Evolutionary conservation across 2,888 invertebrate species (phyloP).

Genomic region (Ceraclea dissimilis): DNA sequence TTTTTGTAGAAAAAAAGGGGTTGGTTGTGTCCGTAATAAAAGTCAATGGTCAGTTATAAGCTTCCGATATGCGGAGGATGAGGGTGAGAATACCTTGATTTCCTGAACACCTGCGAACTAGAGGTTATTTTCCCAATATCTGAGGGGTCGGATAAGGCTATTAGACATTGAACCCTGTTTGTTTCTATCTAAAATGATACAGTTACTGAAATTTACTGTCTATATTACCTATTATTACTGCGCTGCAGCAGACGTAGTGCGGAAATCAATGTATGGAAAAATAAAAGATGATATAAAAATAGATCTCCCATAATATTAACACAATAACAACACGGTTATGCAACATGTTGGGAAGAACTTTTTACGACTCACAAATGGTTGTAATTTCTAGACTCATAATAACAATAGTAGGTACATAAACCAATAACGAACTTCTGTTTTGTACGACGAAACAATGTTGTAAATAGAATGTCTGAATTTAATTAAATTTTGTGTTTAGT

Average conservation of each 20-base stretch:
- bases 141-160: constrained; percentile 2
- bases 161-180: constrained; percentile 5
- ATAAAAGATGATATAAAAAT: neutral
- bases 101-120: constrained; percentile 18
- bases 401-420: no score
- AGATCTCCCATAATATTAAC: neutral
- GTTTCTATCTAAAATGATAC: constrained; percentile 1
- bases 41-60: constrained; percentile 24
- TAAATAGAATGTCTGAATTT: no score
- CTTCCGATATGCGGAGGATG: constrained; percentile 12
- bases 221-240: no score
- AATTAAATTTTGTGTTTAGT: no score
- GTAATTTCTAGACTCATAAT: no score
- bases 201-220: neutral
- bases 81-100: constrained; percentile 17
- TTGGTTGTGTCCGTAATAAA: constrained; percentile 17
- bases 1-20: neutral
- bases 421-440: no score
- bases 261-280: neutral
- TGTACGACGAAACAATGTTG: no score
- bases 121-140: constrained; percentile 8
- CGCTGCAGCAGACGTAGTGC: neutral
- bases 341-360: no score
- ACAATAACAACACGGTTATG: no score
- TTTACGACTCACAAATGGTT: no score